These are phyloP conservation scores for Phymastichus coffea DNA, from an alignment of 1,140 invertebrate genomes.

Conservation along the genomic window DNA sequence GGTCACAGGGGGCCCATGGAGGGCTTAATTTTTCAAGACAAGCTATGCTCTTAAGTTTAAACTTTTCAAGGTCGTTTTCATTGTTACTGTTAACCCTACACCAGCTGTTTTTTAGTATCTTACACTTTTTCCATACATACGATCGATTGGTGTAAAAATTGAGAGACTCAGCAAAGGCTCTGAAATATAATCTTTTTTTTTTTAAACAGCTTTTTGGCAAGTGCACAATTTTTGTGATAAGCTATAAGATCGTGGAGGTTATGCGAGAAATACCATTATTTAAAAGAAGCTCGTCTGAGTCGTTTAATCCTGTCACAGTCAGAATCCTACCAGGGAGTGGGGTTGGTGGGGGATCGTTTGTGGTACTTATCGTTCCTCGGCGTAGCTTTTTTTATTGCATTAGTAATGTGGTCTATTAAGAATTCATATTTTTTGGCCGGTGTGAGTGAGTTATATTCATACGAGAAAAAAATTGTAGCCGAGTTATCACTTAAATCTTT, in stretches of 20 bases:
- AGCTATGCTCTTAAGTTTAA: too few species aligned
- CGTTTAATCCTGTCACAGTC: slow-evolving; percentile 16
- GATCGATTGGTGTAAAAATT: background rate
- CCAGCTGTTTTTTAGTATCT: slow-evolving; percentile 18
- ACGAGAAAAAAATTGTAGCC: background rate
- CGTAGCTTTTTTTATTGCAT: background rate
- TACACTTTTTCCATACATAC: slow-evolving; percentile 19
- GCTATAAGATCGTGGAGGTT: slow-evolving; percentile 8
- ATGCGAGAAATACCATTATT: slow-evolving; percentile 21
- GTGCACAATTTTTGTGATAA: slow-evolving; percentile 8
- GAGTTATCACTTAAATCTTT: background rate
- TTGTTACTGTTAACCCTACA: background rate
- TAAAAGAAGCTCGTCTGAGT: slow-evolving; percentile 9
- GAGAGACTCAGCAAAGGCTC: background rate
- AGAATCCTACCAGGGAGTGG: slow-evolving; percentile 20
- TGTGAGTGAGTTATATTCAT: background rate
- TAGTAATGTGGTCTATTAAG: background rate
- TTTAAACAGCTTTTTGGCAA: slow-evolving; percentile 18
- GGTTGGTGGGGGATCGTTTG: background rate
- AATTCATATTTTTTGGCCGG: background rate
- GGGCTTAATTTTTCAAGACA: background rate
- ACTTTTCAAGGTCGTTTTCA: too few species aligned
- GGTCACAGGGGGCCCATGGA: background rate
- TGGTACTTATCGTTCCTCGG: background rate
- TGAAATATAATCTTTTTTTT: slow-evolving; percentile 15